A percentile compares a stretch with the other conserved stretches of the same genome.
phyloP scores from a whole-genome alignment of 64 coral and sea anemone species.

The Montipora capricornis region DNA sequence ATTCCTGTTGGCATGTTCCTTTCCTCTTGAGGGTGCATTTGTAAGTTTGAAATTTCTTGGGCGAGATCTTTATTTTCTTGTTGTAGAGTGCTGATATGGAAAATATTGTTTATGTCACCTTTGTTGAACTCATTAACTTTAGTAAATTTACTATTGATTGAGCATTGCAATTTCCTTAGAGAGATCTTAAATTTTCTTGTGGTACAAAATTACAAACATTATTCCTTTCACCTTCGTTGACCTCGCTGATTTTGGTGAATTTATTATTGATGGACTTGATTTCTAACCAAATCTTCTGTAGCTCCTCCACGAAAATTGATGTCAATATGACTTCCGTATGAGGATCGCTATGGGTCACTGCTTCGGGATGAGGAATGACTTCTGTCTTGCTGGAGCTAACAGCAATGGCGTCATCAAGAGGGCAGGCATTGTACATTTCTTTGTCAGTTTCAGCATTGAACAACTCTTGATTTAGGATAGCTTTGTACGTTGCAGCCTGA shows the following conservation, averaged over 20 bases:
- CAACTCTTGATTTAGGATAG: neutral
- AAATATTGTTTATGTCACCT: neutral
- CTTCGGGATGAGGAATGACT: no score
- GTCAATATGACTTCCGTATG: no score
- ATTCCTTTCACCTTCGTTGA: neutral
- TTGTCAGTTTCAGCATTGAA: neutral
- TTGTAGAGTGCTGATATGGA: neutral
- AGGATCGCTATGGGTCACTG: no score
- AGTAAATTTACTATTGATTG: neutral
- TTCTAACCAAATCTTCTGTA: no score
- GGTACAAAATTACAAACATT: neutral
- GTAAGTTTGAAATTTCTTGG: neutral
- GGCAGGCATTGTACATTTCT: no score
- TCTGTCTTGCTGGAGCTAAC: no score
- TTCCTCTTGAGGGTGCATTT: no score
- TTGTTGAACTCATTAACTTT: neutral
- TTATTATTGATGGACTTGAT: no score
- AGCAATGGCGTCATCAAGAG: no score
- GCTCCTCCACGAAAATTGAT: no score
- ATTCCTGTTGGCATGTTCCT: neutral
- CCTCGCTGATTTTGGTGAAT: neutral
- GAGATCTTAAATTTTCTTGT: no score
- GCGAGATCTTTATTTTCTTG: neutral
- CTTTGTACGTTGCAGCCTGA: neutral
- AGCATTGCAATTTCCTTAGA: neutral